Percentiles rank a stretch among this genome's conserved stretches.
phyloP scores from a whole-genome alignment of 2,888 invertebrate genomes.

The Drosophila trichaetosa region DNA sequence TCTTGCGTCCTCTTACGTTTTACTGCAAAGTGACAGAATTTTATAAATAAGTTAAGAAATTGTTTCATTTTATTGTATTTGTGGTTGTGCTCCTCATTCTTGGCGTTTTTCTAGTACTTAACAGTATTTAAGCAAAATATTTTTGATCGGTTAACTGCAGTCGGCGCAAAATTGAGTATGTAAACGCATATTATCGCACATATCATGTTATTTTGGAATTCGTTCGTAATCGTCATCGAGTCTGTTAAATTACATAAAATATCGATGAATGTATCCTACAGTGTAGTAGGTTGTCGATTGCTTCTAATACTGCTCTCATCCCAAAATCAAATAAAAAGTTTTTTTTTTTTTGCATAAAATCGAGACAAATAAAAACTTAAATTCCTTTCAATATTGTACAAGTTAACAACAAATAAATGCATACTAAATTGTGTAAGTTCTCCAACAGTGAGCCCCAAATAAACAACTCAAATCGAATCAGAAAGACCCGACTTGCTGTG shows the following conservation, averaged over 20 bases:
- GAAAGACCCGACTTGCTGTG: conserved; percentile 17
- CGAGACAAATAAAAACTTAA: conserved; percentile 24
- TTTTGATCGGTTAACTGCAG: background rate
- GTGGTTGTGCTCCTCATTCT: background rate
- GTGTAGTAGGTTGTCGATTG: background rate
- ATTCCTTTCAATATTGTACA: conserved; percentile 4
- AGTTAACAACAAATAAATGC: conserved; percentile 40
- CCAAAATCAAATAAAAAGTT: conserved; percentile 31
- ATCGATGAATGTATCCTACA: conserved; percentile 29
- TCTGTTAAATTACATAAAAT: conserved; percentile 2
- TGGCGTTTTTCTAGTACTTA: background rate
- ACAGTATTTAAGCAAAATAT: background rate
- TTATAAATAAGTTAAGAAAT: background rate
- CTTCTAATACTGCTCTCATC: conserved; percentile 23
- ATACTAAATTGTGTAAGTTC: conserved; percentile 56
- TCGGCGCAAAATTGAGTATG: conserved; percentile 11
- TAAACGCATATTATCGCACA: background rate
- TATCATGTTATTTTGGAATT: background rate
- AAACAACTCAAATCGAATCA: conserved; percentile 27
- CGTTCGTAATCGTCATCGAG: background rate
- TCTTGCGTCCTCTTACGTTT: background rate
- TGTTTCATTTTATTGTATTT: background rate
- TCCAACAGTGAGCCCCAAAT: background rate
- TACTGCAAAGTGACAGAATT: background rate
- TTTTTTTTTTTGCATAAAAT: conserved; percentile 40